Conservation (phyloP, 30 jellyfish, hydroid and myxozoan species). For the Aurelia sp. region DNA sequence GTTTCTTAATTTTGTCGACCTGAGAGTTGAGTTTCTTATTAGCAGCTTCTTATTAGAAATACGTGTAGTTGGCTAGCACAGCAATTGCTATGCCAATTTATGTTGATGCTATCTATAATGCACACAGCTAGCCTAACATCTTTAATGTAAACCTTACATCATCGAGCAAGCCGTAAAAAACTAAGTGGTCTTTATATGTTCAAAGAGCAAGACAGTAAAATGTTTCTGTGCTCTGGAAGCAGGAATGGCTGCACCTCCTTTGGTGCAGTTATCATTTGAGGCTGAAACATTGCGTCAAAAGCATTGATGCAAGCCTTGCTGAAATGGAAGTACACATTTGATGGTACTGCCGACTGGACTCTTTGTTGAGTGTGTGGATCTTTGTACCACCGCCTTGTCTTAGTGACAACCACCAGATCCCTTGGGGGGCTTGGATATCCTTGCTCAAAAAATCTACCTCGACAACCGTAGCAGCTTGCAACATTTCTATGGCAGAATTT, state of each 20-base stretch:
- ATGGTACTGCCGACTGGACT: conserved; percentile 4
- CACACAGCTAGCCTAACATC: neutral
- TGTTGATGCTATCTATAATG: conserved; percentile 1
- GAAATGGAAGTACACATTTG: conserved; percentile 10
- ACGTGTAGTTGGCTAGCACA: no score
- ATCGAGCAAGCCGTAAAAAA: neutral
- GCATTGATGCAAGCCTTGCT: neutral
- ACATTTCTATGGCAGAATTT: conserved; percentile 22
- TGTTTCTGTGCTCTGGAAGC: conserved; percentile 53
- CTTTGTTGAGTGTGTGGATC: conserved; percentile 22
- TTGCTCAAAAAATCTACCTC: neutral
- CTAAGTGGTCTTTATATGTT: conserved; percentile 14
- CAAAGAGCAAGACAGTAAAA: conserved; percentile 34
- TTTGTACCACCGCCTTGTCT: conserved; percentile 13
- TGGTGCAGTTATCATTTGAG: conserved; percentile 18
- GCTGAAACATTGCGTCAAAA: conserved; percentile 1
- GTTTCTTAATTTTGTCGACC: no score
- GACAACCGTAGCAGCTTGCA: conserved; percentile 21
- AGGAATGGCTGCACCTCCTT: conserved; percentile 37
- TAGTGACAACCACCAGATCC: conserved; percentile 30
- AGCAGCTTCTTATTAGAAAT: no score
- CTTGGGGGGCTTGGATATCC: conserved; percentile 29
- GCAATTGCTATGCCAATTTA: no score
- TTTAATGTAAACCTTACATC: conserved; percentile 6
- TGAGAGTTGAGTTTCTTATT: no score